Base-by-base conservation (phyloP, 2,888 invertebrate genomes). In the Drosophila birchii region DNA sequence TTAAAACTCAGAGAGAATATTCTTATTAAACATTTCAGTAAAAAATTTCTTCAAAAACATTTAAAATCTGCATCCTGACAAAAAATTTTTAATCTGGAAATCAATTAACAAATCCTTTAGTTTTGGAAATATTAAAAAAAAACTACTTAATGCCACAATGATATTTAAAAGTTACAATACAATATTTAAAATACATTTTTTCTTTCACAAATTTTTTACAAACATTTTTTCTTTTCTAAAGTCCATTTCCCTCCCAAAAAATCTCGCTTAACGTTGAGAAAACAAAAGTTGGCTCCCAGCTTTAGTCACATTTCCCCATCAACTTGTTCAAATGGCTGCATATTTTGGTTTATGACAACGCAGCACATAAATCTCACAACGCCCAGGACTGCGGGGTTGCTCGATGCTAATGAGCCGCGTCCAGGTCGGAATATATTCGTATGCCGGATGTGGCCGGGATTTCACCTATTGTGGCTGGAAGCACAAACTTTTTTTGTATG, bases 251-350 rank as follows among this genome's bases (percentile, higher is more conserved):
- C 18, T 8, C 2, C 1, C 9, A 32, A 23, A 23, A 41, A 51
- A 51, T 29, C 63, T n/a, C 14, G 12, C 49, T 29, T n/a, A 57
- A 26, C 58, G 16, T 32, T 26, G 16, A 1, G 23, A 51, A 29
- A 26, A 20, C 36, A 36, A 36, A 44, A 44, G 20, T 44, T 49
- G 1, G 23, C 39, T 47, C 8, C 2, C 5, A 26, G 36, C 16
- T 20, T 9, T 16, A 36, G 34, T 36, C 44, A 11, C 51, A 45
- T 26, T 34, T 58, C 29, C 9, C 49, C 55, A 45, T 72, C 54
- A 66, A 79, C 73, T 83, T 86, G 88, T 86, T 81, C 81, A 86
- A 86, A 86, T 88, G 56, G 57, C 67, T 75, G 72, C 61, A 77
- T 76, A 76, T 86, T 78, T 78, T 74, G 66, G 78, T 86, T 86